Evolutionary conservation across 2,113 vertebrate genomes (phyloP).

Genomic region (Tachycineta bicolor): DNA sequence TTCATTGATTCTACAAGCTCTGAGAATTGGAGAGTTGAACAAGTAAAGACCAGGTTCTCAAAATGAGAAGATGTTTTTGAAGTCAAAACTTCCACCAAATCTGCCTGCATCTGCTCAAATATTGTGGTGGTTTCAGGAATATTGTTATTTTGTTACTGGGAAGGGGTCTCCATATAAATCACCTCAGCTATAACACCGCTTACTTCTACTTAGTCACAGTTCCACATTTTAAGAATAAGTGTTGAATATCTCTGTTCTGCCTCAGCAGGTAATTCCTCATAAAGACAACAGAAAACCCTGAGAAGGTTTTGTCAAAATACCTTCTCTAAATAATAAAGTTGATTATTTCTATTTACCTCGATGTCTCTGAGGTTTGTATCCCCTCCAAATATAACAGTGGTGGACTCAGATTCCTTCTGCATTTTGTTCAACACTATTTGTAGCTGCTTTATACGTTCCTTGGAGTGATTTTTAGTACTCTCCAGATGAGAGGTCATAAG

Average conservation of each 20-base stretch:
- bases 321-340: not conserved
- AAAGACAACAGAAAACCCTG: not conserved
- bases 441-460: conserved; percentile 87
- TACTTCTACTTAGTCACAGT: not conserved
- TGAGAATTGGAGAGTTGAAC: not conserved
- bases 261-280: not conserved
- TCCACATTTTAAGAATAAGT: not conserved
- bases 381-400: conserved; percentile 90
- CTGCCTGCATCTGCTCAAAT: not conserved
- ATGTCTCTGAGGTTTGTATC: conserved; percentile 93
- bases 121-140: too few relatives aligned
- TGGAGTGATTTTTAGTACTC: conserved; percentile 85
- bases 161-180: not conserved
- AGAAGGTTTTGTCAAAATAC: not conserved
- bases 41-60: not conserved
- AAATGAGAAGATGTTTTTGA: not conserved
- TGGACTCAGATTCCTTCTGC: conserved; percentile 74
- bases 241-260: not conserved
- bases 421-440: conserved; percentile 79
- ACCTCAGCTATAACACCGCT: not conserved
- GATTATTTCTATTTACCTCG: conserved; percentile 77
- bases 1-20: not conserved
- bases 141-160: not conserved
- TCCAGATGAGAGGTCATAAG: conserved; percentile 97
- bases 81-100: not conserved